Evolutionary conservation across 2,888 invertebrate species (phyloP).

Genomic region (Tenthredo notha): DNA sequence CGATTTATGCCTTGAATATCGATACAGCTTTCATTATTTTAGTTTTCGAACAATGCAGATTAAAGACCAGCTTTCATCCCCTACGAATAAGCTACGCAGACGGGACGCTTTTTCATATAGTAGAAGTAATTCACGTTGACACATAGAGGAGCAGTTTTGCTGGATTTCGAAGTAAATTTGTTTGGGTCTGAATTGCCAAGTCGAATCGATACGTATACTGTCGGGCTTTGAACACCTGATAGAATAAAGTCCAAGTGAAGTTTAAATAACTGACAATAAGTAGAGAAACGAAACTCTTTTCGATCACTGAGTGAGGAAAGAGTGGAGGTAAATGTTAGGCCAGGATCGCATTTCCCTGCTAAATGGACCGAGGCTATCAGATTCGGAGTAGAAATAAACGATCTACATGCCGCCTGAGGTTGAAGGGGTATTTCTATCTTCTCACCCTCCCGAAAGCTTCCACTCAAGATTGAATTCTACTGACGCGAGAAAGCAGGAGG

Average conservation of each 20-base stretch:
- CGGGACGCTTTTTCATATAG: neutral
- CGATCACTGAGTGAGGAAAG: neutral
- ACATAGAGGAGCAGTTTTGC: neutral
- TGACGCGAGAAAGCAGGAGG: neutral
- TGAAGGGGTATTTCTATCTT: slow-evolving; percentile 23
- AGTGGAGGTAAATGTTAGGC: neutral
- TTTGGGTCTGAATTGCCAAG: neutral
- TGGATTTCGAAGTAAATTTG: slow-evolving; percentile 5
- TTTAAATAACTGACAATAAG: neutral
- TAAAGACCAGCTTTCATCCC: neutral
- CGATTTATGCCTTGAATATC: neutral
- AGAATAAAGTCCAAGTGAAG: neutral
- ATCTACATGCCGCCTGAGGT: slow-evolving; percentile 32
- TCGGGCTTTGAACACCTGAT: neutral
- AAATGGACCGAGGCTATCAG: slow-evolving; percentile 38
- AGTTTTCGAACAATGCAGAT: neutral
- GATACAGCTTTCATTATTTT: neutral
- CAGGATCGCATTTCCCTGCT: slow-evolving; percentile 33
- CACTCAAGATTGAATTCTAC: slow-evolving; percentile 35
- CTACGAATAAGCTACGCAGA: neutral
- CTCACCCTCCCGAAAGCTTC: neutral
- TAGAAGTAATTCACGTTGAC: neutral
- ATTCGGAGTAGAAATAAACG: slow-evolving; percentile 35
- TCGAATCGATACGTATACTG: neutral
- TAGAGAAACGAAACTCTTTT: neutral